These are phyloP conservation scores for Cygnus atratus DNA, from an alignment of 2,113 vertebrate species.

Conservation along the genomic window DNA sequence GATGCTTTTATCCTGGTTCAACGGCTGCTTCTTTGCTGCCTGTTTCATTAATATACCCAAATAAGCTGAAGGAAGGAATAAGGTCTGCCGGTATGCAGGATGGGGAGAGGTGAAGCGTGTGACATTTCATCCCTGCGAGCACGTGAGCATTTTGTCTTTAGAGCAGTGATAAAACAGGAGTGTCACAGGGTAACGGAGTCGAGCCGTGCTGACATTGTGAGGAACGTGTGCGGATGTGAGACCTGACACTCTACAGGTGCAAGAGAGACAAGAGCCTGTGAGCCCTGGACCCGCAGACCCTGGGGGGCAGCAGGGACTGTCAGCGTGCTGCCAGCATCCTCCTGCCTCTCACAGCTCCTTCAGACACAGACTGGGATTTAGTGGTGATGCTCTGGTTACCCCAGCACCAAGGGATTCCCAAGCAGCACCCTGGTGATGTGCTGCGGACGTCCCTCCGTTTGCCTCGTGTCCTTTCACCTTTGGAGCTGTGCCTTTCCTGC, in stretches of 20 bases:
- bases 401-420: neutral
- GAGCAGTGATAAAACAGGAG: neutral
- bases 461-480: neutral
- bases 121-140: neutral
- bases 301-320: neutral
- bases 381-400: neutral
- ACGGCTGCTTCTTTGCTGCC: neutral
- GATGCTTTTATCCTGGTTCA: neutral
- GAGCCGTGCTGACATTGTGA: rapidly evolving
- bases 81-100: neutral
- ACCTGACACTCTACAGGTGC: neutral
- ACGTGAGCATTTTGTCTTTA: neutral
- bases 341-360: too few species aligned
- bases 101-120: neutral
- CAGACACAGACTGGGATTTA: neutral
- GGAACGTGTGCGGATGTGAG: neutral
- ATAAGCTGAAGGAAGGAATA: neutral
- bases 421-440: neutral
- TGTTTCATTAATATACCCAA: neutral
- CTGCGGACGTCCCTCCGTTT: neutral
- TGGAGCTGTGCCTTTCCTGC: neutral
- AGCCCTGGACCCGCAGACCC: neutral
- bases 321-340: neutral
- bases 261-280: neutral
- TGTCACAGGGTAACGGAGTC: neutral